phyloP scores from a whole-genome alignment of 2,113 vertebrate genomes.

The Ranitomeya imitator region DNA sequence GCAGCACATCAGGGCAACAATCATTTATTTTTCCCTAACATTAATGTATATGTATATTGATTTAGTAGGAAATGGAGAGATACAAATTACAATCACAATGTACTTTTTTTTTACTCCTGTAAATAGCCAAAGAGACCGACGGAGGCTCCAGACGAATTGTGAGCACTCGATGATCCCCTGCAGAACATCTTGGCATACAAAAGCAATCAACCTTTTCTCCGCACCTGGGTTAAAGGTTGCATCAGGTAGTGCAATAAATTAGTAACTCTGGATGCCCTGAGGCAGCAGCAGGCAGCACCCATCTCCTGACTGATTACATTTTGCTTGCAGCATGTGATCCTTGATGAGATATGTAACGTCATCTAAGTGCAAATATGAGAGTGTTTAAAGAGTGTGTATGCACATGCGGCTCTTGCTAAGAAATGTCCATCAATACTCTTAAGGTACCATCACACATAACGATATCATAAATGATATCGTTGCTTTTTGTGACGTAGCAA shows the following conservation, averaged over 20 bases:
- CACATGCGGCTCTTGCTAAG: no score
- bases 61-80: background rate
- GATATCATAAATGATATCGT: no score
- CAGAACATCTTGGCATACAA: slow-evolving; percentile 7
- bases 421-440: no score
- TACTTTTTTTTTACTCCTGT: background rate
- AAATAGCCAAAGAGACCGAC: background rate
- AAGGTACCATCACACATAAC: no score
- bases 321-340: background rate
- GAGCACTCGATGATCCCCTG: background rate
- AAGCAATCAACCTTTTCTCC: background rate
- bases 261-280: background rate
- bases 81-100: slow-evolving; percentile 5
- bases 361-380: background rate
- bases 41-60: slow-evolving; percentile 22
- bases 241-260: background rate
- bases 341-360: background rate
- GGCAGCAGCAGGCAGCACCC: background rate
- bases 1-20: slow-evolving; percentile 8
- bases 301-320: background rate
- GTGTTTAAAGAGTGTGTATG: background rate
- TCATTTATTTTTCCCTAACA: slow-evolving; percentile 16
- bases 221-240: slow-evolving; percentile 2
- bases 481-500: no score
- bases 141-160: background rate